These are phyloP conservation scores for Premnoplex brunnescens DNA, from an alignment of 2,797 vertebrate species.

Conservation along the genomic window DNA sequence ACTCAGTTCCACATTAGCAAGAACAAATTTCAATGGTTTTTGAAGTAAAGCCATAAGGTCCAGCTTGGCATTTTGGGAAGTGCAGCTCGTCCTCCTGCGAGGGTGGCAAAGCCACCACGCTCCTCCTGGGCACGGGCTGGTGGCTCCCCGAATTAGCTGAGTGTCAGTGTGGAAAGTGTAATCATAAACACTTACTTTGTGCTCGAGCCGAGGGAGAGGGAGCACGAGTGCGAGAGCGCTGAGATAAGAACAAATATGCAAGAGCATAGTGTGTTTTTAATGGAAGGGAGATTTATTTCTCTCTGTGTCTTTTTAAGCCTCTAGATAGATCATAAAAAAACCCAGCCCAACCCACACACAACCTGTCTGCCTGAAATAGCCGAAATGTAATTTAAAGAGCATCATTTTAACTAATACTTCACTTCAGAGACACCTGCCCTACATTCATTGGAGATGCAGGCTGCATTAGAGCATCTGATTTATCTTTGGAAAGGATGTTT, in stretches of 20 bases:
- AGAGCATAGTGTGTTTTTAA: slow-evolving; percentile 68
- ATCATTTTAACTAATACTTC: slow-evolving; percentile 76
- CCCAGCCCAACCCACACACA: slow-evolving; percentile 52
- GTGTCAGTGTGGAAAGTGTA: slow-evolving; percentile 28
- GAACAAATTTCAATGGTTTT: accelerated
- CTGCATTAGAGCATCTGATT: slow-evolving; percentile 65
- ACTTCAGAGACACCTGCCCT: slow-evolving; percentile 73
- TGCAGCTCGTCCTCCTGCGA: background rate
- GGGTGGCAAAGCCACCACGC: accelerated
- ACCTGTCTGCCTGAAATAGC: slow-evolving; percentile 69
- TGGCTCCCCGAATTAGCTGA: slow-evolving; percentile 26
- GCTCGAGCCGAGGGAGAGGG: background rate
- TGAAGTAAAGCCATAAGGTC: background rate
- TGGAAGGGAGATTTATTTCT: slow-evolving; percentile 77
- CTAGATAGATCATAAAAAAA: slow-evolving; percentile 72
- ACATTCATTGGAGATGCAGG: slow-evolving; percentile 64
- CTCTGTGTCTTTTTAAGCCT: slow-evolving; percentile 74
- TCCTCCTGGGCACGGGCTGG: background rate
- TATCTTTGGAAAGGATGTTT: slow-evolving; percentile 48
- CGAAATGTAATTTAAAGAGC: slow-evolving; percentile 76
- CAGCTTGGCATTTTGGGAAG: background rate
- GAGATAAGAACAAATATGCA: slow-evolving; percentile 73
- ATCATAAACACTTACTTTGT: slow-evolving; percentile 55
- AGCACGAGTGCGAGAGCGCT: background rate
- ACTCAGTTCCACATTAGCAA: accelerated